phyloP scores from a whole-genome alignment of 2,113 vertebrate genomes.

The Pelecanus crispus region DNA sequence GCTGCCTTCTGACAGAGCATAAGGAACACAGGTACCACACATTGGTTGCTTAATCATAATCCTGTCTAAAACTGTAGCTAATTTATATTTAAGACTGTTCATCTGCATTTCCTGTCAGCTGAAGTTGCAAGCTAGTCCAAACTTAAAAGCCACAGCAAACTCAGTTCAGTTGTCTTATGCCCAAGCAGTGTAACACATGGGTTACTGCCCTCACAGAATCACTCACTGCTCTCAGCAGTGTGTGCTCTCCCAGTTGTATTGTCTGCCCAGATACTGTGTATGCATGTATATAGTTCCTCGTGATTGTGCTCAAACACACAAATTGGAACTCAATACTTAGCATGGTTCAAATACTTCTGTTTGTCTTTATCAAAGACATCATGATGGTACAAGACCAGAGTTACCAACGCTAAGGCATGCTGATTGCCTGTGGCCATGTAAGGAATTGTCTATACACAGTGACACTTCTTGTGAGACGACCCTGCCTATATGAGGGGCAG shows the following conservation, averaged over 20 bases:
- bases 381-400: not conserved
- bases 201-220: not conserved
- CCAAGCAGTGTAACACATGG: accelerated
- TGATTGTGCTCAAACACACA: not conserved
- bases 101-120: not conserved
- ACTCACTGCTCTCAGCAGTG: not conserved
- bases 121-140: not conserved
- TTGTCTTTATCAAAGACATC: not conserved
- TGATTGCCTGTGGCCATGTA: not conserved
- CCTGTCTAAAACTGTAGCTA: not conserved
- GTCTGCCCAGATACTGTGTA: not conserved
- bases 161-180: not conserved
- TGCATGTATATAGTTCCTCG: not conserved
- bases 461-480: not conserved
- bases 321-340: not conserved
- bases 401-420: not conserved
- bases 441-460: not conserved
- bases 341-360: not conserved
- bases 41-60: not conserved
- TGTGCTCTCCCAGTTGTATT: not conserved
- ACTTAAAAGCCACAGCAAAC: not conserved
- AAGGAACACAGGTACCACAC: conserved; percentile 76
- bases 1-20: conserved; percentile 75
- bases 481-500: not conserved
- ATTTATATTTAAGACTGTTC: not conserved